phyloP scores from a whole-genome alignment of 2,888 invertebrate genomes.

The Uropetala carovei region DNA sequence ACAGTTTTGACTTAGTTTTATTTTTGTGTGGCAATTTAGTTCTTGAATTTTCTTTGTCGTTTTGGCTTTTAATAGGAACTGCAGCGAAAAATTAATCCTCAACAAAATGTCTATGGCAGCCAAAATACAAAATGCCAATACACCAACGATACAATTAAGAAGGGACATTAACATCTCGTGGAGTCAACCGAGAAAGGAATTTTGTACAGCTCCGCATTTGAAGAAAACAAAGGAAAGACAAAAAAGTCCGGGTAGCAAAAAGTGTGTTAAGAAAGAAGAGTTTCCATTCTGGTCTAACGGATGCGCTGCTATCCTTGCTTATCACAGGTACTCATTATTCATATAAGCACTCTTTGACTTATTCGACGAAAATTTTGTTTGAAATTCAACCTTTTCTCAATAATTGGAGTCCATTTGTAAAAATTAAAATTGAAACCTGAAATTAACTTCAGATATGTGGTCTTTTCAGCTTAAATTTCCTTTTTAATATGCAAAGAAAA shows the following conservation, averaged over 20 bases:
- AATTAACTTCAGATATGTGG: conserved; percentile 62
- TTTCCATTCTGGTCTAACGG: conserved; percentile 81
- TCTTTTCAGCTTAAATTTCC: too few relatives aligned
- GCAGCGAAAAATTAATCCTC: conserved; percentile 54
- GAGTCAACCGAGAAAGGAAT: conserved; percentile 69
- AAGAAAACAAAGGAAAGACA: conserved; percentile 64
- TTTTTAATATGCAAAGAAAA: too few relatives aligned
- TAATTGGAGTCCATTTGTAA: background rate
- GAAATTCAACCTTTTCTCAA: background rate
- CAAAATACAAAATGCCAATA: conserved; percentile 44
- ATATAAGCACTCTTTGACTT: background rate
- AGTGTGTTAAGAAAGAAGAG: conserved; percentile 74
- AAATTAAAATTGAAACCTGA: background rate
- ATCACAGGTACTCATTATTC: conserved; percentile 79
- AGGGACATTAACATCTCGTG: conserved; percentile 42
- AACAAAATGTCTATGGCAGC: conserved; percentile 66
- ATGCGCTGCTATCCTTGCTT: conserved; percentile 81
- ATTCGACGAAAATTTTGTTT: background rate
- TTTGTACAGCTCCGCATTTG: conserved; percentile 70
- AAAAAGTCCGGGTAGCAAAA: conserved; percentile 68
- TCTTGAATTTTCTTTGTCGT: background rate
- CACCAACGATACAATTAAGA: background rate
- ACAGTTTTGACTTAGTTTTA: background rate
- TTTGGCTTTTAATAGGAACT: conserved; percentile 24
- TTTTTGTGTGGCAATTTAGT: background rate